phyloP scores from a whole-genome alignment of 2,888 invertebrate species.

The Pocota personata region DNA sequence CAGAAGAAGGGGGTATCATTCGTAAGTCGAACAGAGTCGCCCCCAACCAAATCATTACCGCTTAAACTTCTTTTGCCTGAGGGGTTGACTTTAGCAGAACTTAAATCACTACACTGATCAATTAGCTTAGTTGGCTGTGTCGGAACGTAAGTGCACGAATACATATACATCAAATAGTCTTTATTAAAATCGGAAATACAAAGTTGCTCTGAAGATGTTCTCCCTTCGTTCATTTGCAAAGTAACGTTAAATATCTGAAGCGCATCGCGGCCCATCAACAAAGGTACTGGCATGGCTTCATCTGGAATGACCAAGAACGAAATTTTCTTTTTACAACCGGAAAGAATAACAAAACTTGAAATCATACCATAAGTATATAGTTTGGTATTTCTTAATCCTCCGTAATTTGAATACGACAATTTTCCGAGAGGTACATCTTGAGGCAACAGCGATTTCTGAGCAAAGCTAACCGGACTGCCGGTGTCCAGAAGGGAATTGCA shows the following conservation, averaged over 20 bases:
- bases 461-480: constrained; percentile 55
- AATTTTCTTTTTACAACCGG: not conserved
- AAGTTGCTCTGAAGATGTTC: not conserved
- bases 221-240: not conserved
- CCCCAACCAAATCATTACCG: not conserved
- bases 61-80: not conserved
- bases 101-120: not conserved
- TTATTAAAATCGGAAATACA: not conserved
- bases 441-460: constrained; percentile 25
- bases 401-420: not conserved
- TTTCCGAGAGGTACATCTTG: not conserved
- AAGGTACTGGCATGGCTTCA: not conserved
- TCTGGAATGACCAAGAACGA: not conserved
- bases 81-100: not conserved
- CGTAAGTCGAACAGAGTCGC: not conserved
- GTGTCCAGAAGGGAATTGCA: constrained; percentile 32
- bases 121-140: not conserved
- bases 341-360: not conserved
- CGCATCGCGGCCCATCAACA: not conserved
- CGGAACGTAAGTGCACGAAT: not conserved
- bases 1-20: constrained; percentile 15
- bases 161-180: not conserved
- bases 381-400: not conserved
- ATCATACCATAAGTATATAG: constrained; percentile 3
- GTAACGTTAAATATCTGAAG: not conserved